These are phyloP conservation scores for Aspidapion aeneum DNA, from an alignment of 2,888 invertebrate genomes.

Conservation along the genomic window DNA sequence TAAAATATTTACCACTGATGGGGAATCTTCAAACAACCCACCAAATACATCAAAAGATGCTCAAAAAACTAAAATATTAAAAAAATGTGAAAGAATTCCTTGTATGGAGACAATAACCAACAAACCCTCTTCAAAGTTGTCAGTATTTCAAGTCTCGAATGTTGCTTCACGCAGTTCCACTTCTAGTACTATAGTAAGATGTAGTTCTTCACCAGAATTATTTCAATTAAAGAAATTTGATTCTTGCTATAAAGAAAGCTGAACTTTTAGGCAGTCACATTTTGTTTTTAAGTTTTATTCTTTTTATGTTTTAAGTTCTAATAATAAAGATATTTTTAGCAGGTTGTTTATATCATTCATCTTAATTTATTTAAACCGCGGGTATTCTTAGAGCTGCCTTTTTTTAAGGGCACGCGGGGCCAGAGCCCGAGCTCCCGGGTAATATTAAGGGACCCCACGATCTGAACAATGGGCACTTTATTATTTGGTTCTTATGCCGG, in stretches of 20 bases:
- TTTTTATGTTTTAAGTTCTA: background rate
- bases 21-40: background rate
- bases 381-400: too few species aligned
- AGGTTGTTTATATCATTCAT: too few species aligned
- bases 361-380: too few species aligned
- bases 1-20: slow-evolving; percentile 27
- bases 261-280: background rate
- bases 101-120: slow-evolving; percentile 24
- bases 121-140: slow-evolving; percentile 29
- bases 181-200: slow-evolving; percentile 9
- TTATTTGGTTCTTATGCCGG: too few species aligned
- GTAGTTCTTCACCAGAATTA: slow-evolving; percentile 16
- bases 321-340: background rate
- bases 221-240: background rate
- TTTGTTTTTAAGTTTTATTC: background rate
- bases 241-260: background rate
- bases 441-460: too few species aligned
- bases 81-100: background rate
- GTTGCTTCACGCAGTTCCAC: slow-evolving; percentile 18
- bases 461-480: too few species aligned
- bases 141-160: slow-evolving; percentile 34
- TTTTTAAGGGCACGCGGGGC: too few species aligned
- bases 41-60: background rate
- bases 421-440: too few species aligned
- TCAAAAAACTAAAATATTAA: too few species aligned